Evolutionary conservation across 2,113 vertebrate genomes (phyloP).

Genomic region (Rhizomys pruinosus): DNA sequence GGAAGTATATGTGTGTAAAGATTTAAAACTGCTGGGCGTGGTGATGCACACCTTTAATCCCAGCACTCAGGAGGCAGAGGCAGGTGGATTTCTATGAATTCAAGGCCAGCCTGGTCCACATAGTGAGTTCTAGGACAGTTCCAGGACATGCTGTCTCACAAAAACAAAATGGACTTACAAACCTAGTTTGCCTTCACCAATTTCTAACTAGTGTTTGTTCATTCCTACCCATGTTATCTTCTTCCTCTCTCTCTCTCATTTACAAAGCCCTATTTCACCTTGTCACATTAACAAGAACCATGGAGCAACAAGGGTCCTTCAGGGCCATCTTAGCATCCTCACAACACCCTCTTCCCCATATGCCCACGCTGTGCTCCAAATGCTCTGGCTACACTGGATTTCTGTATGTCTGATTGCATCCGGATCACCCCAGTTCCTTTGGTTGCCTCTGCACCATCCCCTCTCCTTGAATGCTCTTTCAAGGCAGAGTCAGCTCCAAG

Average conservation of each 20-base stretch:
- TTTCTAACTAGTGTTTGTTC: not conserved
- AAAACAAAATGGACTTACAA: no score
- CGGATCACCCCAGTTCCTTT: not conserved
- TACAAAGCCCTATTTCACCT: not conserved
- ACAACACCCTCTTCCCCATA: not conserved
- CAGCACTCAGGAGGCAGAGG: no score
- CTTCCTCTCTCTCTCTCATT: not conserved
- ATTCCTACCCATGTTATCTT: not conserved
- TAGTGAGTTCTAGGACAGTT: no score
- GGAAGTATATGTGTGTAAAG: not conserved
- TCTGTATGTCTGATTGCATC: not conserved
- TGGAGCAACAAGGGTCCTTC: not conserved
- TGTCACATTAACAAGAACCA: not conserved
- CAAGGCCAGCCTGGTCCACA: no score
- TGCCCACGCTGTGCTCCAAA: not conserved
- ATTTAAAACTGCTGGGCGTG: no score
- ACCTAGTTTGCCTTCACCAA: not conserved
- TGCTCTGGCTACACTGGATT: not conserved
- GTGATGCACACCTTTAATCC: no score
- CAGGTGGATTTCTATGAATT: no score
- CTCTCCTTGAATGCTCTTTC: not conserved
- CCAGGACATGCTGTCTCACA: no score
- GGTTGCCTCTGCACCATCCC: not conserved
- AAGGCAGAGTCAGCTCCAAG: not conserved
- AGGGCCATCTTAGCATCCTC: not conserved